Percentiles rank a stretch among this genome's conserved stretches.
These are phyloP conservation scores for Rhagophthalmus giganteus DNA, from an alignment of 2,888 invertebrate species.

Conservation along the genomic window DNA sequence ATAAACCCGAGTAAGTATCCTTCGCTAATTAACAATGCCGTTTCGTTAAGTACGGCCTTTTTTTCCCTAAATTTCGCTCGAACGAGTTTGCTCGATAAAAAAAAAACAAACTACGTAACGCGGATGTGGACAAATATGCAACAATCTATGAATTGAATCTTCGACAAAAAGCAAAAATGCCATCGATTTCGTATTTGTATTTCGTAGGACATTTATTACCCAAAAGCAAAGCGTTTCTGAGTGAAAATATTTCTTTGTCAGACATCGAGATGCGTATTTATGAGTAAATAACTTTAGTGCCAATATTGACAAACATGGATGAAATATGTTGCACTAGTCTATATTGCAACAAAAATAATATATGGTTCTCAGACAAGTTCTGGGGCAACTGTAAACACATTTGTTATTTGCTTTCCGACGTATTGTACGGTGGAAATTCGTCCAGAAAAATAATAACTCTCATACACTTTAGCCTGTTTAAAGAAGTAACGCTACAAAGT, in stretches of 20 bases:
- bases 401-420: slow-evolving; percentile 24
- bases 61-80: not conserved
- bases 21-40: not conserved
- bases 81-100: no score
- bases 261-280: slow-evolving; percentile 3
- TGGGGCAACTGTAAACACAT: slow-evolving; percentile 27
- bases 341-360: slow-evolving; percentile 19
- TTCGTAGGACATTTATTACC: not conserved
- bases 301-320: slow-evolving; percentile 23
- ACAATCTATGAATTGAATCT: not conserved
- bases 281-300: slow-evolving; percentile 12
- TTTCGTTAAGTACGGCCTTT: not conserved
- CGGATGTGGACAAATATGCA: no score
- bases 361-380: slow-evolving; percentile 18
- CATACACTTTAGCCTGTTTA: slow-evolving; percentile 11
- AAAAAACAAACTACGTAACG: no score
- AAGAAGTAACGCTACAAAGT: slow-evolving; percentile 19
- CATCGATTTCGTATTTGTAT: not conserved
- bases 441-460: slow-evolving; percentile 18
- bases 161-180: not conserved
- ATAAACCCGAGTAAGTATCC: no score
- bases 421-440: slow-evolving; percentile 18
- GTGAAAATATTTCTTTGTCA: not conserved
- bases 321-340: slow-evolving; percentile 22
- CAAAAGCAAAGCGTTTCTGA: not conserved